phyloP scores from a whole-genome alignment of 2,888 invertebrate genomes.

The Elysia crispata region DNA sequence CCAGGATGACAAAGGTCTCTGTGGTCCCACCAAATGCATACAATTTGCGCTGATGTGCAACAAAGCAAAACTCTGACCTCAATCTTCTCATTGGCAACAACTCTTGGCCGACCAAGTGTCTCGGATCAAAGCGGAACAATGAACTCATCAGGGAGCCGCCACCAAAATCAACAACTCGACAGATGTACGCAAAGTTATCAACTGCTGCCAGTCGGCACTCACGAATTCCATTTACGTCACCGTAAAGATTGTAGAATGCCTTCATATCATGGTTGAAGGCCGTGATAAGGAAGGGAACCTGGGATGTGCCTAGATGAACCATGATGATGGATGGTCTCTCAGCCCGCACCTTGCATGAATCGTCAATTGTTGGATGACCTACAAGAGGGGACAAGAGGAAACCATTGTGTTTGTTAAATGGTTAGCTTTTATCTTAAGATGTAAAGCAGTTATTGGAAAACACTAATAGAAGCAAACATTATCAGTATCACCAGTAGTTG shows the following conservation, averaged over 20 bases:
- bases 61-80: conserved; percentile 73
- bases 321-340: conserved; percentile 66
- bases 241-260: conserved; percentile 71
- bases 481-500: no score
- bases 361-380: conserved; percentile 69
- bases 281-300: conserved; percentile 75
- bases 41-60: conserved; percentile 66
- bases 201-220: conserved; percentile 74
- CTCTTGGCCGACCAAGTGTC: conserved; percentile 73
- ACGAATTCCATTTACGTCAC: conserved; percentile 74
- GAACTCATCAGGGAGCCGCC: conserved; percentile 76
- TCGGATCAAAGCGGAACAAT: conserved; percentile 74
- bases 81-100: conserved; percentile 72
- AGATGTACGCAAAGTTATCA: conserved; percentile 75
- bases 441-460: no score
- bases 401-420: no score
- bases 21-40: conserved; percentile 74
- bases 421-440: no score
- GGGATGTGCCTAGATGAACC: conserved; percentile 71
- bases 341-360: conserved; percentile 62
- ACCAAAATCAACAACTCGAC: conserved; percentile 76
- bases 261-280: conserved; percentile 67
- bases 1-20: conserved; percentile 72
- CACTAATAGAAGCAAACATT: no score
- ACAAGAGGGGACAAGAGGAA: background rate